These are phyloP conservation scores for Paramisgurnus dabryanus DNA, from an alignment of 2,113 vertebrate species.

Conservation along the genomic window DNA sequence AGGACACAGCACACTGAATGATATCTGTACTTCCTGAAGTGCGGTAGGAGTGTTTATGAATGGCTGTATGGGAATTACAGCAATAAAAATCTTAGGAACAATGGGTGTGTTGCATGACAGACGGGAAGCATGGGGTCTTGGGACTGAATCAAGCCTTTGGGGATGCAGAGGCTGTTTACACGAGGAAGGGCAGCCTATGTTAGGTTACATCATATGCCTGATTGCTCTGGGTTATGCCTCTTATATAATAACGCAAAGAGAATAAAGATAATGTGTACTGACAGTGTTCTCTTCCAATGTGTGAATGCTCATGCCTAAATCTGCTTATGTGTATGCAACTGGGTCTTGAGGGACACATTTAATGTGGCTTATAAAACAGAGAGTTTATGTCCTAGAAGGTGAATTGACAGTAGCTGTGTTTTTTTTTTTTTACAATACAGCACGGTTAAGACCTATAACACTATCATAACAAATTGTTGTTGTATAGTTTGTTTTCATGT, in stretches of 20 bases:
- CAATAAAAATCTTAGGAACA: conserved; percentile 6
- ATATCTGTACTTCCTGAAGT: conserved; percentile 2
- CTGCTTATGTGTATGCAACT: conserved; percentile 38
- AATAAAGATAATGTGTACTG: neutral
- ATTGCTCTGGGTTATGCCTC: conserved; percentile 10
- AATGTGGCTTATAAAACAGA: neutral
- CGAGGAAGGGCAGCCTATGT: conserved; percentile 1
- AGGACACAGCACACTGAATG: neutral
- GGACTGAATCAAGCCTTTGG: conserved; percentile 35
- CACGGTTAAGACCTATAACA: no score
- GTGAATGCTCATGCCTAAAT: conserved; percentile 43
- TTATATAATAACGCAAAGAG: conserved; percentile 44
- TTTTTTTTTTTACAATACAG: no score
- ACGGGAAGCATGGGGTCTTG: conserved; percentile 29
- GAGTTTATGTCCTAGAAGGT: no score
- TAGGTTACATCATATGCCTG: conserved; percentile 41
- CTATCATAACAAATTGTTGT: no score
- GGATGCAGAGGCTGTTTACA: conserved; percentile 17
- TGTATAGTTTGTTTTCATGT: no score
- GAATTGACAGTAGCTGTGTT: no score
- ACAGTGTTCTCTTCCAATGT: conserved; percentile 13
- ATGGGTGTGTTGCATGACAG: conserved; percentile 11
- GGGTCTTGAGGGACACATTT: neutral
- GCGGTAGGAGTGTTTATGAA: conserved; percentile 28
- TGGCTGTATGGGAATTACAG: conserved; percentile 16